These are phyloP conservation scores for Eristalis arbustorum DNA, from an alignment of 2,888 invertebrate genomes.

Conservation along the genomic window DNA sequence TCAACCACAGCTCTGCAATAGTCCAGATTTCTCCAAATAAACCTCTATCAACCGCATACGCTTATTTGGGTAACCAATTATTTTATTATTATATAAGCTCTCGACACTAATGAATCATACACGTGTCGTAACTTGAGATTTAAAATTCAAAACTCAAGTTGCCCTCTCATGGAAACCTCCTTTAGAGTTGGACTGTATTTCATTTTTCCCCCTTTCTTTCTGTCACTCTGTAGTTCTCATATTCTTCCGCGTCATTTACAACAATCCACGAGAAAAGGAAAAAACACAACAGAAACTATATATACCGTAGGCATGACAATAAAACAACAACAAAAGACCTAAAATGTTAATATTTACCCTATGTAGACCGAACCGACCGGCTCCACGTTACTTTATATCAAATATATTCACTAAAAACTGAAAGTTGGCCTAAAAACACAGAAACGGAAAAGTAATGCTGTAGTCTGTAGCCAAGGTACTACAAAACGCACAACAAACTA, in stretches of 20 bases:
- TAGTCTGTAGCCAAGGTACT: slow-evolving; percentile 43
- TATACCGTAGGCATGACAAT: background rate
- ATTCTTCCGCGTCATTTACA: background rate
- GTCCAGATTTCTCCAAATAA: background rate
- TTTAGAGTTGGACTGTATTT: background rate
- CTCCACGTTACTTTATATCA: slow-evolving; percentile 20
- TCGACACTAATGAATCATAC: background rate
- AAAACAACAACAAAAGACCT: background rate
- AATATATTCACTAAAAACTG: slow-evolving; percentile 73
- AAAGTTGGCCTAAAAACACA: slow-evolving; percentile 79
- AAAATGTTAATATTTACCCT: slow-evolving; percentile 10
- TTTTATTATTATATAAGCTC: background rate
- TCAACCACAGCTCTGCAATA: background rate
- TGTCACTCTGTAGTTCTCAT: background rate
- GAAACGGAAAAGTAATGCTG: slow-evolving; percentile 70
- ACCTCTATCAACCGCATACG: background rate
- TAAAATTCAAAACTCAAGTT: background rate
- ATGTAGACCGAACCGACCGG: slow-evolving; percentile 10
- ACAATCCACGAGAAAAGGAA: background rate
- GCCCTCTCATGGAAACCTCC: background rate
- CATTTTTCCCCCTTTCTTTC: background rate
- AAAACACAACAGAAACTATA: background rate
- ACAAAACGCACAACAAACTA: background rate
- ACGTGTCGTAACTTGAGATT: background rate
- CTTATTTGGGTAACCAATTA: background rate